Percentiles rank a stretch among this genome's conserved stretches.
Evolutionary conservation across 1,140 invertebrate genomes (phyloP).

Genomic region (Orius insidiosus): DNA sequence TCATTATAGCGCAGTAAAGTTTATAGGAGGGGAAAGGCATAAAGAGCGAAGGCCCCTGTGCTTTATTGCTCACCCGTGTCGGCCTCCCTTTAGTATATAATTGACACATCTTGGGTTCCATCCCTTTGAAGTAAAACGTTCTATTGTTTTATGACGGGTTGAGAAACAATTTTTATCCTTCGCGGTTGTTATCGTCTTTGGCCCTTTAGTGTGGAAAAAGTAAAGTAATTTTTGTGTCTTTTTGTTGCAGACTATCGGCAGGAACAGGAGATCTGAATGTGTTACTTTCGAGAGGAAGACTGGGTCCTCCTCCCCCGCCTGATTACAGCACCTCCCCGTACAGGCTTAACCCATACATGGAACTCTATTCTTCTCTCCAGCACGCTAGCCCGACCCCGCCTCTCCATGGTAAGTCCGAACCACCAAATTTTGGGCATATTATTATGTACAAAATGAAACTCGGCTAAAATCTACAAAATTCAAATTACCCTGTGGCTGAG

Average conservation of each 20-base stretch:
- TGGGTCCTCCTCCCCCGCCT: conserved; percentile 15
- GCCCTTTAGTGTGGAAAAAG: neutral
- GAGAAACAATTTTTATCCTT: neutral
- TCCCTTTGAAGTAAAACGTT: neutral
- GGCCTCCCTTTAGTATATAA: conserved; percentile 9
- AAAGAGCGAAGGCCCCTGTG: neutral
- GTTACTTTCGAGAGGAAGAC: conserved; percentile 23
- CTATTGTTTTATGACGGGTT: conserved; percentile 2
- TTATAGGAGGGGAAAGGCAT: conserved; percentile 8
- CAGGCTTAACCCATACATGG: conserved; percentile 47
- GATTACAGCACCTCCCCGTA: conserved; percentile 39
- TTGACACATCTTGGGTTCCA: conserved; percentile 11
- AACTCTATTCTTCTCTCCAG: conserved; percentile 42
- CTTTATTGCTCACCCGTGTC: neutral
- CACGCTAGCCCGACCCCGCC: conserved; percentile 37
- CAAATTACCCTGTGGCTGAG: too few species aligned
- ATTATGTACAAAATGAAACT: too few species aligned
- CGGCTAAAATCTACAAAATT: too few species aligned
- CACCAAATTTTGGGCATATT: too few species aligned
- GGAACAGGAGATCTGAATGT: conserved; percentile 24
- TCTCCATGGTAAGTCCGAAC: conserved; percentile 33
- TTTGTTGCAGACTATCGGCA: conserved; percentile 21
- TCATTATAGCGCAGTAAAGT: conserved; percentile 8
- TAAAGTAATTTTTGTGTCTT: conserved; percentile 9
- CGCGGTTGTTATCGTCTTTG: neutral